Conservation (phyloP, 2,113 vertebrate species). For the Zapus hudsonius region DNA sequence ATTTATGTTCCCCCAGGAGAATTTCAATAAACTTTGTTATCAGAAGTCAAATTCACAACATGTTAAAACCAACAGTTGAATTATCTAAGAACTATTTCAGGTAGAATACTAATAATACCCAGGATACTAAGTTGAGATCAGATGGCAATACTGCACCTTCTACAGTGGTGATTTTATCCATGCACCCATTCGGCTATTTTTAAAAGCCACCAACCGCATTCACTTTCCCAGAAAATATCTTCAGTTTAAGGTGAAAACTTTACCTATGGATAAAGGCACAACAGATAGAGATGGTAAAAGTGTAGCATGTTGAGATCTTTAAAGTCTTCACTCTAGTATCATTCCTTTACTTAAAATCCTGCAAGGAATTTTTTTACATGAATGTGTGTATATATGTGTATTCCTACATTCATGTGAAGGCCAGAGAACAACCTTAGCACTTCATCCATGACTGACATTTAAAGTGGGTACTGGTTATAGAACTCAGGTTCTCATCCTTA, state of each 20-base stretch:
- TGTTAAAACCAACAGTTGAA: neutral
- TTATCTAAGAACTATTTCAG: neutral
- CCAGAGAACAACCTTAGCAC: too few species aligned
- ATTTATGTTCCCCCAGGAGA: rapidly evolving
- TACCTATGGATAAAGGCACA: neutral
- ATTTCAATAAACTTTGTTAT: neutral
- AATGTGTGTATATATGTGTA: too few species aligned
- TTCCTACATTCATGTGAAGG: too few species aligned
- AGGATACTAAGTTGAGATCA: neutral
- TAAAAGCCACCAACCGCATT: neutral
- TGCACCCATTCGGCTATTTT: neutral
- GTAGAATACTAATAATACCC: neutral
- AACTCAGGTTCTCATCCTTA: too few species aligned
- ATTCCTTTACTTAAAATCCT: neutral
- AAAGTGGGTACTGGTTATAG: too few species aligned
- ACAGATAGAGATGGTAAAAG: neutral
- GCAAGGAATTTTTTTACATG: neutral
- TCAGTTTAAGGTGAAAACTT: neutral
- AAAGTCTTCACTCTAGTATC: neutral
- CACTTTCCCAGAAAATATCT: neutral
- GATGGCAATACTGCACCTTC: neutral
- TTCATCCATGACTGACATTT: too few species aligned
- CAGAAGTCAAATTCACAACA: neutral
- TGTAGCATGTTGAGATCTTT: neutral
- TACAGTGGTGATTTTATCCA: neutral